Base-by-base conservation (phyloP, 2,888 invertebrate genomes). In the Ochlodes sylvanus region DNA sequence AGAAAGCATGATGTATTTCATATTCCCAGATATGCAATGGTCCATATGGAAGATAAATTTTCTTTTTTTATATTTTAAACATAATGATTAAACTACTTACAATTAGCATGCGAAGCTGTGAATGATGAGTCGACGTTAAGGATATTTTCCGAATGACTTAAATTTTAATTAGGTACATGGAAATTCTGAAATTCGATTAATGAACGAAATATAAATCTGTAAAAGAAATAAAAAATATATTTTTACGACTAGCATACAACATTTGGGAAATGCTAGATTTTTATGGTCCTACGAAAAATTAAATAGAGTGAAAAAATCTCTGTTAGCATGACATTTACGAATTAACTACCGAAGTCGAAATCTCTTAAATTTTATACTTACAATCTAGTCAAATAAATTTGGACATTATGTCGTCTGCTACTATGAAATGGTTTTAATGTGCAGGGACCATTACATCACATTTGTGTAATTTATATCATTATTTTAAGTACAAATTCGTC, bases 401-500 rank as follows among this genome's bases (percentile, higher is more conserved):
- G 2, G 38, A 41, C 41, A 19, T 19, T 38, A 38, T 1, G 1
- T 19, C 12, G 14, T 14, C 7, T 57, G n/a, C 5, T 41, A 41
- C 41, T 41, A 41, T 41, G 5, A 14, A 41, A 41, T 41, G 41
- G 17, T 57, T 56, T 57, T 41, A 41, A 41, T 41, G 14, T 57
- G 57, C 57, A 57, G 57, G 41, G 57, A 57, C 57, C 41, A 57
- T 41, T 41, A 19, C 41, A 57, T 57, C 57, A 34, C 56, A 56
- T 52, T 52, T 52, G 21, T 52, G 6, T 57, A 38, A 41, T 57
- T 41, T 41, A 12, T 55, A 17, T 55, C 55, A 56, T 58, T 58
- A 54, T 47, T 15, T 47, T 47, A 47, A 17, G 44, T 47, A 47
- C 44, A 47, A 47, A 17, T 44, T 44, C 15, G 1, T 47, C 44